These are phyloP conservation scores for Tetranychus piercei DNA, from an alignment of 2,888 invertebrate species.

Conservation along the genomic window DNA sequence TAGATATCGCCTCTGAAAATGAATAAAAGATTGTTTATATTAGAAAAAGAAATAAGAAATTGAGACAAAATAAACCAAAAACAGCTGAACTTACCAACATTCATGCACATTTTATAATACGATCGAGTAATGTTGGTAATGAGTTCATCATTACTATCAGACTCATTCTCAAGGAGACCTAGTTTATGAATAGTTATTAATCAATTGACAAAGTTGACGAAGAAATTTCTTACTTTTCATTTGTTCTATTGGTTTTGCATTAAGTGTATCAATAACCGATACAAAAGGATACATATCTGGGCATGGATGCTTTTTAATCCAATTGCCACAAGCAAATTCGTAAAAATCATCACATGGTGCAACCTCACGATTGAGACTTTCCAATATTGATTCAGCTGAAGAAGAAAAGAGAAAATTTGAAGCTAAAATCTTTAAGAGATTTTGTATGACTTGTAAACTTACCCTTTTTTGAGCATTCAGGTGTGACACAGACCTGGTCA, in stretches of 20 bases:
- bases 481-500: background rate
- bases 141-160: constrained; percentile 44
- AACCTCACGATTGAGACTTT: background rate
- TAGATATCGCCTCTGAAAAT: background rate
- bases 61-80: background rate
- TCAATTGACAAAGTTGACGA: background rate
- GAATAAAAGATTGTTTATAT: background rate
- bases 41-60: background rate
- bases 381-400: background rate
- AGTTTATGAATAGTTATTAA: background rate
- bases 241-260: background rate
- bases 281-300: background rate
- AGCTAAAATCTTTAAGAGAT: background rate
- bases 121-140: constrained; percentile 65
- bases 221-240: background rate
- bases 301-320: constrained; percentile 34
- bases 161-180: constrained; percentile 48
- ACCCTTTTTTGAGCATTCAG: background rate
- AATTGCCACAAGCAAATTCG: constrained; percentile 56
- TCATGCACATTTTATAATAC: constrained; percentile 70
- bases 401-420: background rate
- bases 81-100: constrained; percentile 49
- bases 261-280: background rate
- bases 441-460: background rate
- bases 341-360: constrained; percentile 69